Conservation (phyloP, 2,888 invertebrate genomes). For the Aphodius granarius region DNA sequence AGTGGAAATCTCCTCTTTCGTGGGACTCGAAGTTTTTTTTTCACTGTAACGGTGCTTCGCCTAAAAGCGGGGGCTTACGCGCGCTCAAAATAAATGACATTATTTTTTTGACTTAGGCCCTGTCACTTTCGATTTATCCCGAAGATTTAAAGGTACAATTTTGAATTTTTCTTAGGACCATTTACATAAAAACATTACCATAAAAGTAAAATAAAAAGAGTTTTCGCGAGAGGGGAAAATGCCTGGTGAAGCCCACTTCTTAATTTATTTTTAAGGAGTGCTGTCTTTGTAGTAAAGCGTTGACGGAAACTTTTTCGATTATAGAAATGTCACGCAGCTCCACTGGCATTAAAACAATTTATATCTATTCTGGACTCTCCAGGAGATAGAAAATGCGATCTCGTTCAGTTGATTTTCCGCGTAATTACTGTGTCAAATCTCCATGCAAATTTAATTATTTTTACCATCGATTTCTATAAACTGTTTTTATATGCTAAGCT, state of each 20-base stretch:
- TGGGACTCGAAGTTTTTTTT: not conserved
- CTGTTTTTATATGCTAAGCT: too few species aligned
- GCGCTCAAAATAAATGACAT: constrained; percentile 22
- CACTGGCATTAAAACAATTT: not conserved
- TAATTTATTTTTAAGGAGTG: not conserved
- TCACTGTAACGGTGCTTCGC: not conserved
- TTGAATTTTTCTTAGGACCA: not conserved
- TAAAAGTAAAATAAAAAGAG: not conserved
- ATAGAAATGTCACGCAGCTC: not conserved
- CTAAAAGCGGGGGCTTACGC: constrained; percentile 12
- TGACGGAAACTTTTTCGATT: not conserved
- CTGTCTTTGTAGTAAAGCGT: not conserved
- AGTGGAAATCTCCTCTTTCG: not conserved
- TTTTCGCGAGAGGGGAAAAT: not conserved
- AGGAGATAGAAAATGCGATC: not conserved
- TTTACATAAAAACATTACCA: not conserved
- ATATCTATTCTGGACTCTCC: not conserved
- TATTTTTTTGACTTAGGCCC: constrained; percentile 24
- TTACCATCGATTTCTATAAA: too few species aligned
- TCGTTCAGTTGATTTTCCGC: not conserved
- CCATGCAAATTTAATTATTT: too few species aligned
- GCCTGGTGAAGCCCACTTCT: not conserved
- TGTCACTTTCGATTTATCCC: constrained; percentile 22
- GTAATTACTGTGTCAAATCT: not conserved
- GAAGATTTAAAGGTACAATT: constrained; percentile 4